Conservation (phyloP, 2,797 vertebrate genomes). For the Poeciliopsis paucimaculata region DNA sequence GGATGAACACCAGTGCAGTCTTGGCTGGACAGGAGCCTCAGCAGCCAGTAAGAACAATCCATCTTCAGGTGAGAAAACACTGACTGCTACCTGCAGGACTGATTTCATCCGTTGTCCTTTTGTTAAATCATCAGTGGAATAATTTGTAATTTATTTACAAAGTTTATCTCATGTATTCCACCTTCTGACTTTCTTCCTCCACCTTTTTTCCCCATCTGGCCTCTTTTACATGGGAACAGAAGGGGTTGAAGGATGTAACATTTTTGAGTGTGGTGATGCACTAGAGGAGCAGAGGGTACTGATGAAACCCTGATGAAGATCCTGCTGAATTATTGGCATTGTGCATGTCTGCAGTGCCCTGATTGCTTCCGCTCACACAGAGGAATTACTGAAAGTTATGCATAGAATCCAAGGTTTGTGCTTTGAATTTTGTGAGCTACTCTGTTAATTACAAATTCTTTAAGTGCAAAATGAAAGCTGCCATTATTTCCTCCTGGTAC, state of each 20-base stretch:
- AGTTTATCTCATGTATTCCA: neutral
- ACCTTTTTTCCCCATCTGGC: neutral
- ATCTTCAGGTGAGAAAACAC: neutral
- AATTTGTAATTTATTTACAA: neutral
- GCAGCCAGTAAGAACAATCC: too few species aligned
- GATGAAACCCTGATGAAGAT: slow-evolving; percentile 10
- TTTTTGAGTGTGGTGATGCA: neutral
- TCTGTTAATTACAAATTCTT: neutral
- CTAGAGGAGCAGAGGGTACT: neutral
- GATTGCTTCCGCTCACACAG: neutral
- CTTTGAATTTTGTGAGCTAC: neutral
- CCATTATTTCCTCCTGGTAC: neutral
- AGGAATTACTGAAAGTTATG: neutral
- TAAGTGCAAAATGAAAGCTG: neutral
- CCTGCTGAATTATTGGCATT: neutral
- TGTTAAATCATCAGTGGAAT: neutral
- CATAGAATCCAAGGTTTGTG: neutral
- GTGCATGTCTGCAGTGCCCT: neutral
- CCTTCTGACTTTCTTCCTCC: neutral
- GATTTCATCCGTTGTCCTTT: neutral
- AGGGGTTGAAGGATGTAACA: neutral
- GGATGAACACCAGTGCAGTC: too few species aligned
- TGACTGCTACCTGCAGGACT: neutral
- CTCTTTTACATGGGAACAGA: neutral
- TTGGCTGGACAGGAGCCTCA: too few species aligned